Evolutionary conservation across 2,888 invertebrate genomes (phyloP).

Genomic region (Meghimatium bilineatum): DNA sequence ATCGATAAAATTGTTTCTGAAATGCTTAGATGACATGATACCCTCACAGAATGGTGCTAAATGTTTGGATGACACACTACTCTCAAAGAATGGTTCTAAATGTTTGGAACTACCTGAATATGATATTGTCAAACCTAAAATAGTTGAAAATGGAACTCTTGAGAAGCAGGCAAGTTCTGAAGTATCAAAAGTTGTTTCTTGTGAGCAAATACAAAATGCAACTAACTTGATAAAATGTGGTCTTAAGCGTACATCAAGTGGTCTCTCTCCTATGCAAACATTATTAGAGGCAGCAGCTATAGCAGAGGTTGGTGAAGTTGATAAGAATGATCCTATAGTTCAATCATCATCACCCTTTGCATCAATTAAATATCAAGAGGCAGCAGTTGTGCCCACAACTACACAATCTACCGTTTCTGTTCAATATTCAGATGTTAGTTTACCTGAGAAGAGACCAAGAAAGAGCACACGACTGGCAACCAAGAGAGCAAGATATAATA

Average conservation of each 20-base stretch:
- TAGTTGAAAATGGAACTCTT: not conserved
- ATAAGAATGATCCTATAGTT: not conserved
- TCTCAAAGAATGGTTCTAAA: slow-evolving; percentile 25
- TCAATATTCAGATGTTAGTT: not conserved
- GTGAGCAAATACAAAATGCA: not conserved
- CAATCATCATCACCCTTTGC: not conserved
- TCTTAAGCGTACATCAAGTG: slow-evolving; percentile 25
- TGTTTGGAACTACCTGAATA: not conserved
- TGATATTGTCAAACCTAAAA: not conserved
- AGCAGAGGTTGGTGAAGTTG: slow-evolving; percentile 7
- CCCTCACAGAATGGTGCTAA: slow-evolving; percentile 24
- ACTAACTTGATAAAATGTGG: not conserved
- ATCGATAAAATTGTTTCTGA: slow-evolving; percentile 19
- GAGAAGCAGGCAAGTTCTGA: not conserved
- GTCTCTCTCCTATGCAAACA: slow-evolving; percentile 45
- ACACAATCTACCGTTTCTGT: not conserved
- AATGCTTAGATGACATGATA: slow-evolving; percentile 24
- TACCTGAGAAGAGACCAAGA: slow-evolving; percentile 21
- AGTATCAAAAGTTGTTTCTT: not conserved
- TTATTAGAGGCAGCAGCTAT: slow-evolving; percentile 43
- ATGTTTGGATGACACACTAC: slow-evolving; percentile 20
- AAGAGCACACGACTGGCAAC: slow-evolving; percentile 40
- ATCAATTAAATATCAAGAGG: not conserved
- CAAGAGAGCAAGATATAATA: slow-evolving; percentile 23
- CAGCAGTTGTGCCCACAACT: not conserved